Evolutionary conservation across 2,888 invertebrate genomes (phyloP).

Genomic region (Mechanitis messenoides): DNA sequence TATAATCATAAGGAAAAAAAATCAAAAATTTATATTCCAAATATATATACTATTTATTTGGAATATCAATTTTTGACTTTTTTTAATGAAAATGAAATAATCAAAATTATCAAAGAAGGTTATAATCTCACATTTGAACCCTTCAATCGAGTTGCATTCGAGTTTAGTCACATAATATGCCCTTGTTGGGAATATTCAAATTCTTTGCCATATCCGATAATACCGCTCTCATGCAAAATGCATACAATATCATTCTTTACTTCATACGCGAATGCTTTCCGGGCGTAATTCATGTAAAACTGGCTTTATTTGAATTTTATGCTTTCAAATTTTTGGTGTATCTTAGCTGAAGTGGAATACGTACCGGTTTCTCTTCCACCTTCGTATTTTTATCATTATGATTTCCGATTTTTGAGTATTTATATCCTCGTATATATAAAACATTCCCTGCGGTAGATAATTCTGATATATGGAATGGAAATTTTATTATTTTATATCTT

Average conservation of each 20-base stretch:
- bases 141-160: constrained; percentile 21
- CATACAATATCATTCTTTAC: constrained; percentile 75
- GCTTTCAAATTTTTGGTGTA: constrained; percentile 53
- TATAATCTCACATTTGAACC: too few species aligned
- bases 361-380: constrained; percentile 8
- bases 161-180: constrained; percentile 34
- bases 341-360: constrained; percentile 30
- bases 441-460: neutral
- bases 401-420: constrained; percentile 13
- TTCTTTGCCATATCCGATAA: constrained; percentile 70
- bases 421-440: constrained; percentile 4
- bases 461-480: neutral
- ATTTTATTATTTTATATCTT: neutral
- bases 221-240: constrained; percentile 72
- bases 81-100: too few species aligned
- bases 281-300: constrained; percentile 70
- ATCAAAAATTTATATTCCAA: too few species aligned
- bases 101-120: too few species aligned
- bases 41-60: too few species aligned
- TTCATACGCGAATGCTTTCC: constrained; percentile 63
- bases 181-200: constrained; percentile 63
- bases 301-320: constrained; percentile 72
- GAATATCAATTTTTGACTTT: too few species aligned
- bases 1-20: too few species aligned
- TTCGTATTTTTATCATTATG: constrained; percentile 25